phyloP scores from a whole-genome alignment of 1,140 invertebrate genomes.

The Zaprionus tsacasi region DNA sequence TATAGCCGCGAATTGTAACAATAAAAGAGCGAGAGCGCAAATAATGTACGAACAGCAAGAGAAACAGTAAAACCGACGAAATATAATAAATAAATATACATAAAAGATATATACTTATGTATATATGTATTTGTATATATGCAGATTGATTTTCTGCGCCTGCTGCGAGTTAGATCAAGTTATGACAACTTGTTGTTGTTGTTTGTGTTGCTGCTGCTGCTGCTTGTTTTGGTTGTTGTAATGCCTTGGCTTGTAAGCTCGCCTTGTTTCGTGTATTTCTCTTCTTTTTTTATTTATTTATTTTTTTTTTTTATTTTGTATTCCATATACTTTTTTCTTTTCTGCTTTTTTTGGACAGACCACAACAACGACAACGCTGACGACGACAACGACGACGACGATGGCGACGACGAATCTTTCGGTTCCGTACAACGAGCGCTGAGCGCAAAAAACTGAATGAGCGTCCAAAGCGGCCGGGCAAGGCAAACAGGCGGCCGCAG shows the following conservation, averaged over 20 bases:
- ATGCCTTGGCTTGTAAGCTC: conserved; percentile 16
- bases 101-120: conserved; percentile 10
- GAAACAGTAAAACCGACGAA: conserved; percentile 26
- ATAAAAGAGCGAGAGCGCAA: conserved; percentile 1
- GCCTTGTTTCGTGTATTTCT: neutral
- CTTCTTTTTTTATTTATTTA: too few species aligned
- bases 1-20: conserved; percentile 57
- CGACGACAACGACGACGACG: conserved; percentile 70
- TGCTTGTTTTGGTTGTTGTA: conserved; percentile 12
- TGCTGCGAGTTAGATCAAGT: conserved; percentile 46
- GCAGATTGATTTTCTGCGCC: conserved; percentile 39
- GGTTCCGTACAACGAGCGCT: conserved; percentile 81
- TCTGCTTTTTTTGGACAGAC: conserved; percentile 47
- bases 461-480: conserved; percentile 77
- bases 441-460: conserved; percentile 82
- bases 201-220: neutral
- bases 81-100: conserved; percentile 20
- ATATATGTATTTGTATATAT: neutral
- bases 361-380: conserved; percentile 52
- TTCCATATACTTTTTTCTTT: conserved; percentile 28
- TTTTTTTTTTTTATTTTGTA: conserved; percentile 1
- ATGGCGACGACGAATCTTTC: conserved; percentile 60
- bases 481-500: conserved; percentile 72
- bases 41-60: conserved; percentile 34
- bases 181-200: conserved; percentile 41